Percentiles rank a stretch among this genome's conserved stretches.
Conservation (phyloP, 2,888 invertebrate species). For the Sarcophaga rosellei region DNA sequence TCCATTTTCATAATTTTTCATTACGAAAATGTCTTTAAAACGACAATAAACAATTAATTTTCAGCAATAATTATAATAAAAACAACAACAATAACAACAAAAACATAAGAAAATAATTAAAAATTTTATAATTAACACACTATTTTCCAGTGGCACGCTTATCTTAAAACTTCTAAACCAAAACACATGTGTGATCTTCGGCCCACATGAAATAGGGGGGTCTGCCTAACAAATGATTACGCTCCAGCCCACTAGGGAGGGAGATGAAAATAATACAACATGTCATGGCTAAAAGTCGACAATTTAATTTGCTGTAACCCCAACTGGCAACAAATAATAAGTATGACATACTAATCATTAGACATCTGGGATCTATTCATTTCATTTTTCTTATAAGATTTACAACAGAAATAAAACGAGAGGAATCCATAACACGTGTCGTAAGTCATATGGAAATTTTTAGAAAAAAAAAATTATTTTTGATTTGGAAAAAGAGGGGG, state of each 20-base stretch:
- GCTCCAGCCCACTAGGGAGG: conserved; percentile 40
- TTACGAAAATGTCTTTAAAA: conserved; percentile 39
- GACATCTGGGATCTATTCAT: conserved; percentile 33
- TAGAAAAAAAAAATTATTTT: background rate
- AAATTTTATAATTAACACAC: conserved; percentile 65
- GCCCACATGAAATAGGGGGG: conserved; percentile 23
- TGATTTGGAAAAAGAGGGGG: conserved; percentile 16
- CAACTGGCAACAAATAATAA: conserved; percentile 68
- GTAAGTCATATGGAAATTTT: conserved; percentile 33
- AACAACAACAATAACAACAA: background rate
- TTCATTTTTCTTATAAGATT: conserved; percentile 29
- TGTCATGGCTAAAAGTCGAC: conserved; percentile 51
- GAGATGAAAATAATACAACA: conserved; percentile 16
- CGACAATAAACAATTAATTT: conserved; percentile 62
- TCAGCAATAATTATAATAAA: conserved; percentile 20
- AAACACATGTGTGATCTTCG: conserved; percentile 16
- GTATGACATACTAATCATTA: conserved; percentile 65
- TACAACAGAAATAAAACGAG: background rate
- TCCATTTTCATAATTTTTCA: conserved; percentile 38
- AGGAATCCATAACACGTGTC: conserved; percentile 57
- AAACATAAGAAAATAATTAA: conserved; percentile 52
- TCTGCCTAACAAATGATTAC: conserved; percentile 43
- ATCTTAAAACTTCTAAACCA: background rate
- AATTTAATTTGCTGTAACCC: conserved; percentile 69
- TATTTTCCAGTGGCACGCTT: conserved; percentile 36